Evolutionary conservation across 2,113 vertebrate species (phyloP).

Genomic region (Elephas maximus): DNA sequence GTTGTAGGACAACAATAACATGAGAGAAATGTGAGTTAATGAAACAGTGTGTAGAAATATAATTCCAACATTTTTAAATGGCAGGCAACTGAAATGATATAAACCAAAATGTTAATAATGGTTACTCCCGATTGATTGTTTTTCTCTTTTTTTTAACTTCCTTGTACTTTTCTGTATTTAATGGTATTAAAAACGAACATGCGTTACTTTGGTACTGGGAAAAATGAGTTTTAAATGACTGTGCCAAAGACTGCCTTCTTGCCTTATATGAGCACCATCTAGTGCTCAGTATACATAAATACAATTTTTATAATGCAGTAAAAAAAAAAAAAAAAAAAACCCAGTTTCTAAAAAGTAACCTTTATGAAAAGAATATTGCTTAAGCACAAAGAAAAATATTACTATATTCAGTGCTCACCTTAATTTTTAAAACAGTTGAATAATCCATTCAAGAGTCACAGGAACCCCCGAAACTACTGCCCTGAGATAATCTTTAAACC

Average conservation of each 20-base stretch:
- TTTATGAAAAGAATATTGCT: background rate
- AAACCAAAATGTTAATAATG: background rate
- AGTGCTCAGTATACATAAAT: constrained; percentile 80
- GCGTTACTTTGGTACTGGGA: background rate
- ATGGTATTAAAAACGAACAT: constrained; percentile 30
- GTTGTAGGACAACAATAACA: background rate
- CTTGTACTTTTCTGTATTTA: background rate
- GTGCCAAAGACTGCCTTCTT: constrained; percentile 68
- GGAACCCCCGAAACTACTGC: too few relatives aligned
- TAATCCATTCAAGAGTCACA: background rate
- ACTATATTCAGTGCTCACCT: background rate
- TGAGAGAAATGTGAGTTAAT: background rate
- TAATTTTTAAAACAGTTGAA: constrained; percentile 47
- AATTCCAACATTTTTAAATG: background rate
- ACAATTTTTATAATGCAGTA: background rate
- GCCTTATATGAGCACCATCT: constrained; percentile 88
- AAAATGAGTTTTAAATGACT: constrained; percentile 2
- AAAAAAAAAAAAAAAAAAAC: background rate
- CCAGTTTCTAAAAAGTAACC: background rate
- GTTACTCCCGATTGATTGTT: background rate
- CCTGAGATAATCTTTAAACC: too few relatives aligned
- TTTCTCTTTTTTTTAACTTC: background rate
- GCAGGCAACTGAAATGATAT: background rate
- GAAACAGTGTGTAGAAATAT: background rate
- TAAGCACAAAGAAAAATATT: constrained; percentile 6